Percentiles rank a stretch among this genome's conserved stretches.
Conservation (phyloP, 2,113 vertebrate species). For the Corydoras maculifer region DNA sequence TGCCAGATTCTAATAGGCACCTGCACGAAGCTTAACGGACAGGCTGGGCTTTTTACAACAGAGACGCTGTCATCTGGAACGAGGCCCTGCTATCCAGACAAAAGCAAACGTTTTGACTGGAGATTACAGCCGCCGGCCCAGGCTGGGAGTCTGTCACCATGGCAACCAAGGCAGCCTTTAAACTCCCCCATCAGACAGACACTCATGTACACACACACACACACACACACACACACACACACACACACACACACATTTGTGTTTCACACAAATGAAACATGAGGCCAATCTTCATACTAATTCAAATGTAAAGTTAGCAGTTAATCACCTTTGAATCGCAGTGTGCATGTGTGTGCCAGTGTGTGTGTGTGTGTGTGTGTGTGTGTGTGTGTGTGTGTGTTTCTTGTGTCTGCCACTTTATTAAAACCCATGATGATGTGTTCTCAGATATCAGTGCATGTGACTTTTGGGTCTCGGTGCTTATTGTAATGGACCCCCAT, state of each 20-base stretch:
- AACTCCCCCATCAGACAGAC: conserved; percentile 4
- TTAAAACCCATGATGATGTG: too few species aligned
- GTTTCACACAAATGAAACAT: conserved; percentile 37
- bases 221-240: conserved; percentile 8
- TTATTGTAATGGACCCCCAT: too few species aligned
- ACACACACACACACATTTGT: conserved; percentile 2
- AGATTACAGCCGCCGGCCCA: conserved; percentile 44
- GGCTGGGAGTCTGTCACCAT: conserved; percentile 47
- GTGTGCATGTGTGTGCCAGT: conserved; percentile 14
- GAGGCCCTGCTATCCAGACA: conserved; percentile 41
- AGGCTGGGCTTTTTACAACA: conserved; percentile 28
- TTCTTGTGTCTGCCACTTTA: too few species aligned
- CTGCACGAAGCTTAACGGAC: conserved; percentile 31
- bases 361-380: conserved; percentile 35
- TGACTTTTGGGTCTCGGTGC: too few species aligned
- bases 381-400: not conserved
- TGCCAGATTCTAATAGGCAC: conserved; percentile 25
- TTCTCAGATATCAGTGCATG: too few species aligned
- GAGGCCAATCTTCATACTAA: conserved; percentile 44
- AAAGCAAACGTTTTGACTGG: conserved; percentile 47
- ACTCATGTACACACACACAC: not conserved
- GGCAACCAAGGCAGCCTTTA: conserved; percentile 34
- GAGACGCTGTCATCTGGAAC: conserved; percentile 42
- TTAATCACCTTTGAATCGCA: conserved; percentile 29
- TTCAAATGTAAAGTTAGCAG: conserved; percentile 50